Conservation (phyloP, 1,140 invertebrate species). For the Drosophila punjabiensis region DNA sequence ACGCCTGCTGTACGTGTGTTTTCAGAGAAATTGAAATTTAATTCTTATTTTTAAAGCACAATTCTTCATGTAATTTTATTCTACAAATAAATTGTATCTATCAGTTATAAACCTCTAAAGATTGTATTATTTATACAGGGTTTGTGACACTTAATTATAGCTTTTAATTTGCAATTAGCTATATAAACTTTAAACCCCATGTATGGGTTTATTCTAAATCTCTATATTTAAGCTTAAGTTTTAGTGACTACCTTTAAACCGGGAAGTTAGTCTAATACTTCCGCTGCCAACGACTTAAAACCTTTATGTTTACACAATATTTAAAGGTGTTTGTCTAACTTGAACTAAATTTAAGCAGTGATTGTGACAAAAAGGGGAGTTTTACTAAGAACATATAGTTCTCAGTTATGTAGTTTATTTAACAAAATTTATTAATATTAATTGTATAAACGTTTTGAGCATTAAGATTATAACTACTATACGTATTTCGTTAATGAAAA, state of each 20-base stretch:
- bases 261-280: not conserved
- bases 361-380: not conserved
- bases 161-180: not conserved
- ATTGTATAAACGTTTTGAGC: too few relatives aligned
- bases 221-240: not conserved
- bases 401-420: not conserved
- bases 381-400: not conserved
- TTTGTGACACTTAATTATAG: not conserved
- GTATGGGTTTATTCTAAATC: not conserved
- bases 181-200: not conserved
- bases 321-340: not conserved
- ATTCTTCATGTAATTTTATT: not conserved
- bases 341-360: not conserved
- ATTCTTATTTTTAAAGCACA: not conserved
- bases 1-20: too few relatives aligned
- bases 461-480: not conserved
- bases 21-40: too few relatives aligned
- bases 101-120: too few relatives aligned
- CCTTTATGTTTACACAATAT: not conserved
- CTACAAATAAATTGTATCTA: too few relatives aligned
- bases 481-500: not conserved
- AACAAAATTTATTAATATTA: too few relatives aligned
- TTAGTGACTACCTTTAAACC: slow-evolving; percentile 1
- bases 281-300: not conserved
- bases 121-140: not conserved